Conservation (phyloP, 2,888 invertebrate species). For the Nudaria mundana region DNA sequence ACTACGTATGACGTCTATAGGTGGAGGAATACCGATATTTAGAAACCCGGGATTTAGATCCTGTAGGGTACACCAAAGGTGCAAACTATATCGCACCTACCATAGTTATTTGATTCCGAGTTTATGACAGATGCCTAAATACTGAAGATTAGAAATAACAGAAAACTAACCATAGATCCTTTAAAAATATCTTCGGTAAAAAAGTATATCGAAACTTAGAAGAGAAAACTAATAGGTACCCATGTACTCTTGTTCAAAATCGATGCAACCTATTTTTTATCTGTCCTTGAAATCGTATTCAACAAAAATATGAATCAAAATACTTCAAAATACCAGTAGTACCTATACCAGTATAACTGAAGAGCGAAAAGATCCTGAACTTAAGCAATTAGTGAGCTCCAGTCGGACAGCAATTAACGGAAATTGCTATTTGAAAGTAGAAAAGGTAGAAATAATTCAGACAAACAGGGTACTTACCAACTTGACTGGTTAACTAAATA, state of each 20-base stretch:
- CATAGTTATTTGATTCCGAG: too few relatives aligned
- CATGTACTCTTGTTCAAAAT: too few relatives aligned
- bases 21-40: too few relatives aligned
- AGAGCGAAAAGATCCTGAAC: slow-evolving; percentile 75
- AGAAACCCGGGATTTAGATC: too few relatives aligned
- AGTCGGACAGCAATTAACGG: slow-evolving; percentile 79
- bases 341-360: slow-evolving; percentile 69
- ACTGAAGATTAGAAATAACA: too few relatives aligned
- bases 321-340: slow-evolving; percentile 71
- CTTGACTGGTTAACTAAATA: slow-evolving; percentile 71
- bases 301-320: slow-evolving; percentile 62
- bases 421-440: slow-evolving; percentile 73
- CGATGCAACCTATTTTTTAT: slow-evolving; percentile 24
- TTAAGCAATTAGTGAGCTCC: slow-evolving; percentile 79
- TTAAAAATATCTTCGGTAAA: slow-evolving; percentile 21
- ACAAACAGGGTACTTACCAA: slow-evolving; percentile 60
- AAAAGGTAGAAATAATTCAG: slow-evolving; percentile 78
- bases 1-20: too few relatives aligned
- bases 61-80: too few relatives aligned
- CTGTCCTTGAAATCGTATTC: slow-evolving; percentile 34
- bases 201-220: not conserved
- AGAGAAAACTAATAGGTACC: not conserved
- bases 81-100: too few relatives aligned
- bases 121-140: too few relatives aligned
- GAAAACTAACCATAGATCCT: too few relatives aligned